Base-by-base conservation (phyloP, 2,888 invertebrate genomes). In the Copidosoma aretas region DNA sequence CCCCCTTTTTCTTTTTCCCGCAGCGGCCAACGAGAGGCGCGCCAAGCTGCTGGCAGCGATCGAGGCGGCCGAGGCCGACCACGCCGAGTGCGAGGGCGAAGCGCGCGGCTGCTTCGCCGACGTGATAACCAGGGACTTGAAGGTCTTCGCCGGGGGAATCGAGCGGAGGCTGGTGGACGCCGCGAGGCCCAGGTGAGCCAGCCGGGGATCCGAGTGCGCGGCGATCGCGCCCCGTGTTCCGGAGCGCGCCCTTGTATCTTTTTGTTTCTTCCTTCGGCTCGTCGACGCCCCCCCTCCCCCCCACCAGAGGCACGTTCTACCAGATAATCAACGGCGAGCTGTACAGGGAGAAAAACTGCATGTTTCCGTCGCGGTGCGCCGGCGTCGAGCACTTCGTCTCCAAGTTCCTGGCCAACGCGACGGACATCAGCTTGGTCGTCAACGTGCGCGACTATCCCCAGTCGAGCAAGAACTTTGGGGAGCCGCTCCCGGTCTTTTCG, bases 391-490 rank as follows among this genome's bases (percentile, higher is more conserved):
- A 97, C 83, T 98, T 97, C 80, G 82, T 98, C 22, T 84, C 89
- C 64, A 87, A 89, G 76, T 77, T 94, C 8, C 86, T 93, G 53
- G 81, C 88, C 10, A 88, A 90, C 72, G 82, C 97, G 62, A 91
- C 93, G 0, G 88, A 98, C 80, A 89, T 92, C 86, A 97, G 98
- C 82, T 84, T 98, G 71, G 86, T 94, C 17, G 84, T 98, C 22
- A 98, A 98, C 81, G 93, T 93, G 0, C 88, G 95, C 68, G 98
- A 98, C 84, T 97, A 95, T 92, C 97, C 98, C 4, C 96, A 96
- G 86, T 86, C 93, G 21, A 89, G 89, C 74, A 87, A 85, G 74
- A 84, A 87, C 64, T 90, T 88, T 86, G 88, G 88, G 1, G 85
- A 85, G 46, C 81, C 85, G 10, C 85, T 87, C 75, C 97, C 98